Evolutionary conservation across 2,888 invertebrate genomes (phyloP), one percentile per base, ranked within the genome.

Genomic region (Diaperis boleti): DNA sequence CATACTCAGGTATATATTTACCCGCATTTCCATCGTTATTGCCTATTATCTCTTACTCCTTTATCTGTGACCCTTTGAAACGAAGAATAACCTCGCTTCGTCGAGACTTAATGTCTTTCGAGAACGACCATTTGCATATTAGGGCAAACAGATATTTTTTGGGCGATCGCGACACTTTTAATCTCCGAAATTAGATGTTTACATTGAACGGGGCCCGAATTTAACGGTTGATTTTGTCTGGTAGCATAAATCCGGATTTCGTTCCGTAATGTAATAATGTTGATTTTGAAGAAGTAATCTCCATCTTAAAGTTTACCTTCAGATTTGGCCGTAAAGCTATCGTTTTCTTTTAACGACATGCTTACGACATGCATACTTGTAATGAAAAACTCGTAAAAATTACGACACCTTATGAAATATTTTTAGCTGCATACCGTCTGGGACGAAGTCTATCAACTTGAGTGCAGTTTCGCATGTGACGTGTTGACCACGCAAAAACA

Each of bases 21-120:
- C 65, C 70, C 70, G 67, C 74, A 72, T 74, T 74, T 74, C 72
- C 74, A 74, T 74, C 72, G 74, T 74, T 74, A 74, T 74, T 74
- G 72, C 72, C 72, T 74, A 73, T 74, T 74, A 74, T 74, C 74
- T 74, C 68, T 70, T 70, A 72, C 74, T 71, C 72, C 67, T 71
- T 69, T 72, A 73, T 73, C 73, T 74, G 71, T 7, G 69, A 60
- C 68, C 68, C 68, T 65, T 68, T 65, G 56, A 68, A 67, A 68
- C 47, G 70, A 68, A 65, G 69, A 70, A 72, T 70, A 69, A 70
- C 70, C 70, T 68, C 71, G 69, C 72, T 72, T 64, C 66, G 71
- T 72, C 68, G 70, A 65, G 63, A 70, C 65, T 69, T 70, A 70
- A 68, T 69, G 69, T 62, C 67, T 44, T 54, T 65, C 65, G 70